Evolutionary conservation across 2,113 vertebrate genomes (phyloP).

Genomic region (Theristicus caerulescens): DNA sequence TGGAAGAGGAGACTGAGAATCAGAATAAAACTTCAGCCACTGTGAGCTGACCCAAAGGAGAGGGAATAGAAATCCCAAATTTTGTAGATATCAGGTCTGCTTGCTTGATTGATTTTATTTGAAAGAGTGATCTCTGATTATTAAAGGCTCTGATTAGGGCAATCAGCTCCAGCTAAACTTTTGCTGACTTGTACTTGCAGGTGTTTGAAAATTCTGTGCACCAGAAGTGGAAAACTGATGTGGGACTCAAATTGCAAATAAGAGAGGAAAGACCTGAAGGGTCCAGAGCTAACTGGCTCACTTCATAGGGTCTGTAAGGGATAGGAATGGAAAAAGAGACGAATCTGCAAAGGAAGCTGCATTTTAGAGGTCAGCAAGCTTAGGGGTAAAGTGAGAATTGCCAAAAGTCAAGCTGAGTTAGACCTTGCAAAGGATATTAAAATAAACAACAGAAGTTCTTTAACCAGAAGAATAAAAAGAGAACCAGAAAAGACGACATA

Average conservation of each 20-base stretch:
- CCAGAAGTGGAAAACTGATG: not conserved
- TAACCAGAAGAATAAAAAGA: conserved; percentile 20
- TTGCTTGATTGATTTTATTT: not conserved
- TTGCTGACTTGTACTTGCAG: not conserved
- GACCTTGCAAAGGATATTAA: conserved; percentile 65
- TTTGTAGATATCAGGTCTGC: no score
- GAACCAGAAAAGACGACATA: not conserved
- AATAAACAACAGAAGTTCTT: conserved; percentile 60
- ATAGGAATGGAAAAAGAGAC: conserved; percentile 37
- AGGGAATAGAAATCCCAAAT: not conserved
- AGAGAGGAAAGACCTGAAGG: not conserved
- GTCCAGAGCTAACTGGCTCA: not conserved
- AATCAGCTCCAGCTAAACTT: not conserved
- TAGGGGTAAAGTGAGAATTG: conserved; percentile 37
- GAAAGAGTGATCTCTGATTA: not conserved
- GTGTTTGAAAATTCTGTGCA: not conserved
- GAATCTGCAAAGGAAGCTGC: conserved; percentile 56
- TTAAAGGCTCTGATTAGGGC: not conserved
- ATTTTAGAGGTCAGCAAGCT: conserved; percentile 53
- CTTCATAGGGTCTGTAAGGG: not conserved
- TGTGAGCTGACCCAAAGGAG: not conserved
- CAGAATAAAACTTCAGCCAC: not conserved
- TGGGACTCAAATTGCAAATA: not conserved
- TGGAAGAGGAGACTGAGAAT: not conserved
- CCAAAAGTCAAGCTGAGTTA: conserved; percentile 67